Percentiles rank a stretch among this genome's conserved stretches.
These are phyloP conservation scores for Heliconius sara DNA, from an alignment of 2,888 invertebrate species.

Conservation along the genomic window DNA sequence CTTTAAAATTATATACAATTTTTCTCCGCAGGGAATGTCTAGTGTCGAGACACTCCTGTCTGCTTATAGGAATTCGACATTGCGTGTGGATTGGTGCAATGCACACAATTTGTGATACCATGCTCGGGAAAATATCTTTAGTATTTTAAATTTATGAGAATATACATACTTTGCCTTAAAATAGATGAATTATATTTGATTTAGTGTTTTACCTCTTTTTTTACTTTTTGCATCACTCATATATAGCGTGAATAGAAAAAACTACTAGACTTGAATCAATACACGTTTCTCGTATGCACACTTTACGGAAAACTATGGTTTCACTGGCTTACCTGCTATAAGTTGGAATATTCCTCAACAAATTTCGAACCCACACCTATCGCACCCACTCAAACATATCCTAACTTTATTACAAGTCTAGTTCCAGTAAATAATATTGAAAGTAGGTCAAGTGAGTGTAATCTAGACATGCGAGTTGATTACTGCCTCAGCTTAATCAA, in stretches of 20 bases:
- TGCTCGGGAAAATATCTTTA: too few relatives aligned
- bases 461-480: conserved; percentile 53
- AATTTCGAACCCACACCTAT: background rate
- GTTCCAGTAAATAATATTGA: conserved; percentile 12
- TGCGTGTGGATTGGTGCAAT: too few relatives aligned
- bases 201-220: background rate
- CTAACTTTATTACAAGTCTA: background rate
- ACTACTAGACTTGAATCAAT: too few relatives aligned
- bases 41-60: too few relatives aligned
- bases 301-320: too few relatives aligned
- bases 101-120: too few relatives aligned
- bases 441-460: conserved; percentile 46
- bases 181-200: conserved; percentile 13
- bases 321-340: background rate
- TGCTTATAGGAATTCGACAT: too few relatives aligned
- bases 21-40: too few relatives aligned
- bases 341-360: background rate
- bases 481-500: conserved; percentile 54
- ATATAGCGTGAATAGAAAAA: background rate
- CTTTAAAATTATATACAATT: too few relatives aligned
- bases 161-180: background rate
- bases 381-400: background rate
- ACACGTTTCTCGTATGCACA: too few relatives aligned
- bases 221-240: background rate
- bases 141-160: background rate